Evolutionary conservation across 2,888 invertebrate genomes (phyloP).

Genomic region (Entomobrya proxima): DNA sequence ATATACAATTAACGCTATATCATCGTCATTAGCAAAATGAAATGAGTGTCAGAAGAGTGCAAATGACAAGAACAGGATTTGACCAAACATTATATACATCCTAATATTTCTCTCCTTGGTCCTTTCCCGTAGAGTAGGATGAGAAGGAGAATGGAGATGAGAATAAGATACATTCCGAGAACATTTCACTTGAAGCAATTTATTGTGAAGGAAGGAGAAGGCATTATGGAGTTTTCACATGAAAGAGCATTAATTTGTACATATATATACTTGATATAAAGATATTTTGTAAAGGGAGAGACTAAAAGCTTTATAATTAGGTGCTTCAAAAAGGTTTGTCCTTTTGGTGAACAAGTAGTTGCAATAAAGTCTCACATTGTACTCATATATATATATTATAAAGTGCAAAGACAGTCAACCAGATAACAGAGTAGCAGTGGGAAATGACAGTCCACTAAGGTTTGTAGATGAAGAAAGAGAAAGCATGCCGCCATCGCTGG

Average conservation of each 20-base stretch:
- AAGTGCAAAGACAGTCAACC: background rate
- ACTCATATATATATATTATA: background rate
- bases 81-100: constrained; percentile 38
- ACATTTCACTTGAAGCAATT: constrained; percentile 21
- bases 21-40: constrained; percentile 60
- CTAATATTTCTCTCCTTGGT: constrained; percentile 10
- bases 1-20: constrained; percentile 48
- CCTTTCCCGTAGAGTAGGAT: background rate
- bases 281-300: background rate
- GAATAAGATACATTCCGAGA: background rate
- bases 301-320: constrained; percentile 62
- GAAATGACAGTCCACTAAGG: background rate
- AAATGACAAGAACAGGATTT: constrained; percentile 61
- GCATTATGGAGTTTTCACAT: constrained; percentile 37
- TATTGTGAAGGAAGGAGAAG: constrained; percentile 43
- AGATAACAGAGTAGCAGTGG: background rate
- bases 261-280: background rate
- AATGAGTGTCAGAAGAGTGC: constrained; percentile 51
- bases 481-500: constrained; percentile 13
- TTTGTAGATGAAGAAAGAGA: constrained; percentile 26
- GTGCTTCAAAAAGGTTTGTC: constrained; percentile 48
- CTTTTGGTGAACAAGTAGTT: constrained; percentile 37
- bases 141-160: background rate
- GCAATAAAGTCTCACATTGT: constrained; percentile 3
- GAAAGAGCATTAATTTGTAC: constrained; percentile 27